Evolutionary conservation across 2,888 invertebrate genomes (phyloP), one percentile per base, ranked within the genome.

Genomic region (Cephus pygmeus): DNA sequence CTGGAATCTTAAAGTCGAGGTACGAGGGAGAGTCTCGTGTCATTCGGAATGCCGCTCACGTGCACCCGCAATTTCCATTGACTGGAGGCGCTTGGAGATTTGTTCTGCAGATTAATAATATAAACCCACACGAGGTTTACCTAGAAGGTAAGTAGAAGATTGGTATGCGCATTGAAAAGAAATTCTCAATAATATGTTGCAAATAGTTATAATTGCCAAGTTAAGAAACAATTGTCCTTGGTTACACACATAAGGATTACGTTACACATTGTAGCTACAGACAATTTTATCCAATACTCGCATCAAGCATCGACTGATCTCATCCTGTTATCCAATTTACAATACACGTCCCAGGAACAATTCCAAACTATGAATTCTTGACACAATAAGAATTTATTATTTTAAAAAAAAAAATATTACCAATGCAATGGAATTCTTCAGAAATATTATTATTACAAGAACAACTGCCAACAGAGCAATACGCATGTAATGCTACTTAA

Each of bases 31-130:
- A 56, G 56, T 56, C 56, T 56, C 23, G 56, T 56, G 75, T 75
- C 76, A 79, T 79, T 79, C 79, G 81, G 80, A 81, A 79, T 81
- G 80, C 78, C 75, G 78, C 79, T 80, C 77, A 79, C 79, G 76
- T 81, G 80, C 79, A 74, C 77, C 79, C 79, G 75, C 80, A 80
- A 80, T 81, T 81, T 77, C 79, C 79, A 76, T 77, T 75, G 75
- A 75, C 71, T 68, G 76, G 76, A 81, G 56, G 56, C 56, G 56
- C 56, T 56, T 56, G 56, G 56, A 56, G 56, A 56, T 56, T 56
- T 56, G 56, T 15, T 56, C 56, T 23, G 56, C 9, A 56, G 56
- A 56, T 56, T 56, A 56, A 56, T 56, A 56, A 23, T 56, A 23
- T 56, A 23, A 56, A 56, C 56, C 56, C 56, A 56, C 56, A 56